Conservation (phyloP, 2,888 invertebrate species). For the Liposcelis brunnea region DNA sequence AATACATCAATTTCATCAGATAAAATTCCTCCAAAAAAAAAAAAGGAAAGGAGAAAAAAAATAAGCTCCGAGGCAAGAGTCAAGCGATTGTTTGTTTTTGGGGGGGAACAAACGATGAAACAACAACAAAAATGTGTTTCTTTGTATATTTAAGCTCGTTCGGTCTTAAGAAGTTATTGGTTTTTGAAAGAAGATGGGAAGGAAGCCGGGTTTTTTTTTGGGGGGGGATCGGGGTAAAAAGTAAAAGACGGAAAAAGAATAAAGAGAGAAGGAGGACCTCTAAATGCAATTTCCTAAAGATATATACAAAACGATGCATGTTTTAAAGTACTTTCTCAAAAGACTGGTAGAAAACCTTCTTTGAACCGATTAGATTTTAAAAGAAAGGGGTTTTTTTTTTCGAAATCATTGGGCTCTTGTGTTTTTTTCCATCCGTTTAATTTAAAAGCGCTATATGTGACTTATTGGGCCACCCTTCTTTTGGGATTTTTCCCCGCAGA, state of each 20-base stretch:
- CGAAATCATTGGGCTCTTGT: not conserved
- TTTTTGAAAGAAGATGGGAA: not conserved
- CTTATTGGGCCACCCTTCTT: no score
- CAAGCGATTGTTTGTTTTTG: not conserved
- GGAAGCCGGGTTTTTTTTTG: no score
- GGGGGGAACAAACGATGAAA: not conserved
- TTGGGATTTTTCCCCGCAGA: no score
- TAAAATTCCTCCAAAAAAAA: no score
- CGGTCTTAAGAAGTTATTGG: conserved; percentile 3
- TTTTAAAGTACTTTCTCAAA: not conserved
- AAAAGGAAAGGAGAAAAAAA: no score
- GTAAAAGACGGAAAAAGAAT: no score
- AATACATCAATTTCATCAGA: no score
- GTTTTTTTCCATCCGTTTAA: no score
- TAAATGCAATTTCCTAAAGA: not conserved
- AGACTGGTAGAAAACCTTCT: not conserved
- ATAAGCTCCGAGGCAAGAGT: no score
- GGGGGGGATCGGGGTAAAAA: no score
- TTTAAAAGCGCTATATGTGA: no score
- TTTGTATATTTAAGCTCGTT: conserved; percentile 1
- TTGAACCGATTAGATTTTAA: not conserved
- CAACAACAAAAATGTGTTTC: conserved; percentile 3
- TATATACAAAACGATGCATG: not conserved
- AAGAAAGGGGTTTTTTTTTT: not conserved
- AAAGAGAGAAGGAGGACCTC: not conserved